A percentile compares a stretch with the other conserved stretches of the same genome.
Conservation (phyloP, 2,113 vertebrate genomes). For the Tachycineta bicolor region DNA sequence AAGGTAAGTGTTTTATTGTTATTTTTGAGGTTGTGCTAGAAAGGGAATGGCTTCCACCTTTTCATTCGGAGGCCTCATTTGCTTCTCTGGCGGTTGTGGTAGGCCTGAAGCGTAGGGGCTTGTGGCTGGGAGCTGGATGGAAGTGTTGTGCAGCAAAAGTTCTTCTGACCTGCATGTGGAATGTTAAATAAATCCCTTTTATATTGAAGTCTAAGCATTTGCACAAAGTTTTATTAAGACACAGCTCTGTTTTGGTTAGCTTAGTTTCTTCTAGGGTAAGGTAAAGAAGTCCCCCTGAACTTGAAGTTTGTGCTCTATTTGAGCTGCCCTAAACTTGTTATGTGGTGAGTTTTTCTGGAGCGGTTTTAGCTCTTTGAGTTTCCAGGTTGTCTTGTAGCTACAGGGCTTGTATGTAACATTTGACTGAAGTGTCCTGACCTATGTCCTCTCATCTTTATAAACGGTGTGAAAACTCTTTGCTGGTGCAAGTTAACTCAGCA, state of each 20-base stretch:
- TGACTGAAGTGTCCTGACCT: rapidly evolving
- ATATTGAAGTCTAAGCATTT: neutral
- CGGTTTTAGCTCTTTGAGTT: neutral
- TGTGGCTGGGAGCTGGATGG: neutral
- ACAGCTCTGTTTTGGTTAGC: neutral
- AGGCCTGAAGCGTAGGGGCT: rapidly evolving
- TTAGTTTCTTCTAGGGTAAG: neutral
- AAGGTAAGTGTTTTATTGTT: neutral
- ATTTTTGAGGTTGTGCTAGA: neutral
- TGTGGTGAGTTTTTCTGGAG: neutral
- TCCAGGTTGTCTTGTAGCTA: neutral
- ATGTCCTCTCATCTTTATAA: rapidly evolving
- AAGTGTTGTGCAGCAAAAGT: rapidly evolving
- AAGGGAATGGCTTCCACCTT: rapidly evolving
- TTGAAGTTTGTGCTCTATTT: neutral
- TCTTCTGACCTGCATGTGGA: neutral
- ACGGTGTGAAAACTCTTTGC: neutral
- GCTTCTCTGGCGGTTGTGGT: neutral
- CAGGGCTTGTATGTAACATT: rapidly evolving
- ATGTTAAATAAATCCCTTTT: neutral
- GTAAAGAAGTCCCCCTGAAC: rapidly evolving
- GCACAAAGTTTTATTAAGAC: neutral
- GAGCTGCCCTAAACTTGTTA: neutral
- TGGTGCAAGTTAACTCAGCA: neutral
- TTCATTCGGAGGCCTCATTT: rapidly evolving